Evolutionary conservation across 2,888 invertebrate species (phyloP).

Genomic region (Mactromeris polynyma): DNA sequence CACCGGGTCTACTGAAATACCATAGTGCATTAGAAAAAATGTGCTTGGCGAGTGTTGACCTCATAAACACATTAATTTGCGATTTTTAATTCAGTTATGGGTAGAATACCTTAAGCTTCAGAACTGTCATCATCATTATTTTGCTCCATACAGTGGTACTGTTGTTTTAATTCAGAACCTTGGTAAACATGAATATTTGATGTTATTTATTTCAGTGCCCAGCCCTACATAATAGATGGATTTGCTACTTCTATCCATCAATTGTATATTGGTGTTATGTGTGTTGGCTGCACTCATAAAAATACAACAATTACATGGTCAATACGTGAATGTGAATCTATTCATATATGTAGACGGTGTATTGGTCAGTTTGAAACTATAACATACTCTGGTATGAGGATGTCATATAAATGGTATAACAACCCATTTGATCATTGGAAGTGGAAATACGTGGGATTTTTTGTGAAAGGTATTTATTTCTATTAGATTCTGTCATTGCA

Average conservation of each 20-base stretch:
- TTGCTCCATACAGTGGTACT: no score
- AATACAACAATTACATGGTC: not conserved
- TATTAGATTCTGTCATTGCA: no score
- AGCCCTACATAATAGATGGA: not conserved
- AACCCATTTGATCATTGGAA: not conserved
- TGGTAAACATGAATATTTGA: no score
- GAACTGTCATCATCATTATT: no score
- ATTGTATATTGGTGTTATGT: not conserved
- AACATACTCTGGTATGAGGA: not conserved
- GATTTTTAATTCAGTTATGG: no score
- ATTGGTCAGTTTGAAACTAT: not conserved
- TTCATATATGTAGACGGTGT: not conserved
- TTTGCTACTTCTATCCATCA: not conserved
- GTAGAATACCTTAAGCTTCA: no score
- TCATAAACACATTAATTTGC: no score
- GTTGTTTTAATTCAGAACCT: no score
- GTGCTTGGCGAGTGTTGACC: no score
- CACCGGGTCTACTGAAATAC: no score
- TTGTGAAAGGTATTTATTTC: not conserved
- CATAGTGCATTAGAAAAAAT: no score
- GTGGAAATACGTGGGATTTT: not conserved
- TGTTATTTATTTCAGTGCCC: not conserved
- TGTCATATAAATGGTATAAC: not conserved
- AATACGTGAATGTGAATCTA: not conserved
- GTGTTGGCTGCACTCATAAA: not conserved